Evolutionary conservation across 2,888 invertebrate species (phyloP).

Genomic region (Epirrhoe alternata): DNA sequence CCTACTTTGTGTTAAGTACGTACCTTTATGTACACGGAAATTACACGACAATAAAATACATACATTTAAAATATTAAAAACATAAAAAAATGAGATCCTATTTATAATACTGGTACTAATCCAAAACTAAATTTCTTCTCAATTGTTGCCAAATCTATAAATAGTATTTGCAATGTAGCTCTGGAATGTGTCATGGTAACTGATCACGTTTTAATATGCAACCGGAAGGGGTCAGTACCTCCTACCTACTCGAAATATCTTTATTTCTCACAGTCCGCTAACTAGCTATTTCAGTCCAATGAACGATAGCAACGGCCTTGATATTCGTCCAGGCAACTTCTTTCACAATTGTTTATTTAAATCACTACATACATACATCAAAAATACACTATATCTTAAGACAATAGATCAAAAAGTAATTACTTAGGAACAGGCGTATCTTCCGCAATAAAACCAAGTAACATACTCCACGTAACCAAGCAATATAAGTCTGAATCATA

Average conservation of each 20-base stretch:
- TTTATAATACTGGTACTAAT: conserved; percentile 7
- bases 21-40: background rate
- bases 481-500: too few species aligned
- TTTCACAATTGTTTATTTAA: background rate
- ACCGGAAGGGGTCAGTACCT: conserved; percentile 2
- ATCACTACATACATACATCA: too few species aligned
- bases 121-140: conserved; percentile 1
- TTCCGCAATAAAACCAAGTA: too few species aligned
- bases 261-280: conserved; percentile 10
- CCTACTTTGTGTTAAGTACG: conserved; percentile 1
- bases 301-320: background rate
- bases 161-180: conserved; percentile 12
- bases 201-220: conserved; percentile 6
- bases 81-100: conserved; percentile 17
- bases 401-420: too few species aligned
- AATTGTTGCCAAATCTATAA: conserved; percentile 23
- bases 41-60: conserved; percentile 9
- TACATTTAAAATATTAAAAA: background rate
- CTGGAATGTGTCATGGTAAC: conserved; percentile 21
- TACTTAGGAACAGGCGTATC: too few species aligned
- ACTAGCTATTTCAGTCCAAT: conserved; percentile 1
- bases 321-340: background rate
- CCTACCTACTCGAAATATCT: conserved; percentile 9
- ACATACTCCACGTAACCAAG: too few species aligned
- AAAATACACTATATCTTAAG: too few species aligned